Percentiles rank a stretch among this genome's conserved stretches.
Conservation (phyloP, 2,113 vertebrate genomes). For the Hylia prasina region DNA sequence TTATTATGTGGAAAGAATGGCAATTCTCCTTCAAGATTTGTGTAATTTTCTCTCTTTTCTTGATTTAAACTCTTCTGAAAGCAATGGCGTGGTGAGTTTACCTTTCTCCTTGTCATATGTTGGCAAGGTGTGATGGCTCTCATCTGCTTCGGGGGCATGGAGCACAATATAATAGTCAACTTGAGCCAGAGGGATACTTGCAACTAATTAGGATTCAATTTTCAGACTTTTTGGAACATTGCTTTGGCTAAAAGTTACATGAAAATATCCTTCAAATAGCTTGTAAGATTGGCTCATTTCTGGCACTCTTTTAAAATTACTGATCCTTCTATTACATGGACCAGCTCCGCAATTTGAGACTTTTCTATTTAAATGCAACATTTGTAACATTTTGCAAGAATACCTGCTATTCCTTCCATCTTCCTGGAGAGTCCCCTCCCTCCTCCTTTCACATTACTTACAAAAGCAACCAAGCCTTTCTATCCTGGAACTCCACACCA, state of each 20-base stretch:
- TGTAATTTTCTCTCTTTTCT: slow-evolving; percentile 66
- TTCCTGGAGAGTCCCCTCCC: background rate
- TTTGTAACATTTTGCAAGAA: slow-evolving; percentile 43
- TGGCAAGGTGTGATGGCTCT: slow-evolving; percentile 56
- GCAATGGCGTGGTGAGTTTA: slow-evolving; percentile 56
- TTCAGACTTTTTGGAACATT: slow-evolving; percentile 51
- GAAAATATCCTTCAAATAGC: slow-evolving; percentile 57
- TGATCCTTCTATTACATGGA: slow-evolving; percentile 30
- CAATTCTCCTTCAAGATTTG: slow-evolving; percentile 63
- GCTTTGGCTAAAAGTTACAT: slow-evolving; percentile 53
- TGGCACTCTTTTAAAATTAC: slow-evolving; percentile 57
- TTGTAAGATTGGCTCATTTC: slow-evolving; percentile 61
- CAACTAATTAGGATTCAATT: slow-evolving; percentile 64
- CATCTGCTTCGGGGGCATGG: slow-evolving; percentile 19
- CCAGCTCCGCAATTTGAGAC: slow-evolving; percentile 6
- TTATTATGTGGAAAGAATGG: slow-evolving; percentile 54
- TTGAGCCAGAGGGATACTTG: slow-evolving; percentile 30
- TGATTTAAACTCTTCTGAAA: slow-evolving; percentile 67
- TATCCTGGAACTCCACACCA: background rate
- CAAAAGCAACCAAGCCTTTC: background rate
- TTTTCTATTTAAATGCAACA: slow-evolving; percentile 55
- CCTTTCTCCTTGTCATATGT: slow-evolving; percentile 59
- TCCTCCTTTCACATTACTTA: background rate
- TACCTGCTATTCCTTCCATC: background rate
- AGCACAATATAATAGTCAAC: slow-evolving; percentile 42